Evolutionary conservation across 2,797 vertebrate species (phyloP), one percentile per base, ranked within the genome.

Genomic region (Sternarchorhynchus goeldii): DNA sequence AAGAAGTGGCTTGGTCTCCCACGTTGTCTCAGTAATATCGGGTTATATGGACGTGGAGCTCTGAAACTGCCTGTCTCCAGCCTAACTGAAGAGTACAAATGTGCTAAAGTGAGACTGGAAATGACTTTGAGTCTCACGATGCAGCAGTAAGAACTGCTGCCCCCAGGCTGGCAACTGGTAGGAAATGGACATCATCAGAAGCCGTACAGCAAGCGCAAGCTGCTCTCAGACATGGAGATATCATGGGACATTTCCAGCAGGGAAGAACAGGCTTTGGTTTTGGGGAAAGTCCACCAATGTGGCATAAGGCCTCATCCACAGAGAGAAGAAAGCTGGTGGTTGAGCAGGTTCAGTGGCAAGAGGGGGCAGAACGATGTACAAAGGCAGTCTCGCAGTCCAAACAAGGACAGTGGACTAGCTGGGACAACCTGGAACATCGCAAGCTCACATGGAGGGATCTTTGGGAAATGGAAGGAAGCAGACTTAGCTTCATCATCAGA

Each of bases 401-500:
- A n/a, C 77, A 79, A 50, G 62, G 69, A 5, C 70, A 73, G 18
- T 79, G 70, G 62, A 79, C 20, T 21, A 32, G 7, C 18, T 73
- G 53, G 41, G 77, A 73, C 34, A 66, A 36, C 31, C 41, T 79
- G 45, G 60, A 73, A 8, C 59, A 59, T 10, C 16, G 55, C 1
- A 77, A 70, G 16, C 53, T 60, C 74, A 67, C 12, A 34, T 65
- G 64, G 64, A 60, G 62, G 16, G 56, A 59, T 39, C 6, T 77
- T 20, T 63, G 75, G 66, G 18, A 12, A 8, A 65, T 72, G 50
- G 31, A 78, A 20, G 29, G 16, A 58, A 76, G 20, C 56, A 0
- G 6, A 45, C 41, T 71, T 45, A 57, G 59, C 29, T 76, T 81
- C 53, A 57, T 77, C 56, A 36, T 77, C 50, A 64, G 68, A 53